Conservation (phyloP, 1,140 invertebrate species). For the Drosophila azteca region DNA sequence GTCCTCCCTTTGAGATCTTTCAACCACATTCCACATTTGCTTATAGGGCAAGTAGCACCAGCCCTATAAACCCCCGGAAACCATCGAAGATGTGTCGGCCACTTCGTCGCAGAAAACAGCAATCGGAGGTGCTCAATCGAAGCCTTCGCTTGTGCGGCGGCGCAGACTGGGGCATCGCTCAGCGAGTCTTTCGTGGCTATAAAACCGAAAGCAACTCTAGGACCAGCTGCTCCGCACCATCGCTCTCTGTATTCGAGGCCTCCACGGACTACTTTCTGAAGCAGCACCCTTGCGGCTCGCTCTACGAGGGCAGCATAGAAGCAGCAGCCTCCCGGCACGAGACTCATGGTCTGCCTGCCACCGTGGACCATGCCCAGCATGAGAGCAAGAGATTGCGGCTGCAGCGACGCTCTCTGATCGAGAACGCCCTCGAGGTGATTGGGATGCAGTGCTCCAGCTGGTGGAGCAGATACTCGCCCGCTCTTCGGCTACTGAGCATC, state of each 20-base stretch:
- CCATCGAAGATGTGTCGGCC: no score
- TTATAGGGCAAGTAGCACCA: no score
- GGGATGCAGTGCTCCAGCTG: slow-evolving; percentile 1
- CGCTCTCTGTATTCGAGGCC: not conserved
- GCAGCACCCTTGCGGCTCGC: not conserved
- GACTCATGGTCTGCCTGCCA: no score
- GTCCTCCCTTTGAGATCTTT: not conserved
- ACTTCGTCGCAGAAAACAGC: no score
- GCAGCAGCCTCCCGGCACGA: no score
- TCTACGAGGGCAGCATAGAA: no score
- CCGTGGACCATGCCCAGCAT: no score
- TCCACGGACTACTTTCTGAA: not conserved
- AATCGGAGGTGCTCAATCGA: not conserved
- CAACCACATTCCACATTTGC: not conserved
- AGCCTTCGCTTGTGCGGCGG: not conserved
- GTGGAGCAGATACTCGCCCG: not conserved
- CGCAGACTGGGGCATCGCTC: slow-evolving; percentile 1
- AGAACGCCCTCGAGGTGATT: slow-evolving; percentile 27
- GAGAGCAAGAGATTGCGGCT: not conserved
- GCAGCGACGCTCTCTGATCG: slow-evolving; percentile 23
- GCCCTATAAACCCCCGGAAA: no score
- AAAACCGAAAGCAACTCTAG: not conserved
- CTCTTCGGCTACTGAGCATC: not conserved
- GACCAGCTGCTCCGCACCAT: not conserved
- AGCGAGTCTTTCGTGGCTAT: slow-evolving; percentile 3